Percentiles rank a stretch among this genome's conserved stretches.
Conservation (phyloP, 2,113 vertebrate species). For the Muntiacus reevesi region DNA sequence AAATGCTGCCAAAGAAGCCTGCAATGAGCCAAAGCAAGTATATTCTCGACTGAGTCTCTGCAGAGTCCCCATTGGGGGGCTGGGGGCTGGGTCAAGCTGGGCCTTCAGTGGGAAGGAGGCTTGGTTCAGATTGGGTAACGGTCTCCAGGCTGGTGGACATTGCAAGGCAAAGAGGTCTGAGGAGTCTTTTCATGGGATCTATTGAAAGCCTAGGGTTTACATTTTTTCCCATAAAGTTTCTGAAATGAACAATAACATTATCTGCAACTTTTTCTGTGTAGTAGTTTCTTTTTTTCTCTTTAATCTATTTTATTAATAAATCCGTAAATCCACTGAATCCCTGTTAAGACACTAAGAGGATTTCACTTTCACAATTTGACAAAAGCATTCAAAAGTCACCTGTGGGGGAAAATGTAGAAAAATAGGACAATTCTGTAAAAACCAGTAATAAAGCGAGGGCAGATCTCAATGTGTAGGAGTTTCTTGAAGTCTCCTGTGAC, state of each 20-base stretch:
- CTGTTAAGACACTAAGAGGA: not conserved
- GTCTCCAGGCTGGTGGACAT: not conserved
- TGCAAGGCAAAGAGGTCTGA: not conserved
- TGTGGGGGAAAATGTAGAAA: not conserved
- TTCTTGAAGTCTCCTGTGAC: not conserved
- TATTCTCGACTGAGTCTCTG: not conserved
- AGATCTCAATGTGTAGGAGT: not conserved
- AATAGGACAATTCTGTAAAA: not conserved
- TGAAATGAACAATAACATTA: not conserved
- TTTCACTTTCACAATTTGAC: not conserved
- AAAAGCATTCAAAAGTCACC: not conserved
- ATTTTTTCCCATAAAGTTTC: not conserved
- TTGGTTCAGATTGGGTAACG: too few relatives aligned
- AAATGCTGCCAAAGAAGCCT: not conserved
- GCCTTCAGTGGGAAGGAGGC: not conserved
- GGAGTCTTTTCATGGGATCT: not conserved
- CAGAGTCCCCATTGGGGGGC: fast-evolving
- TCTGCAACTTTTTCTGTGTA: not conserved
- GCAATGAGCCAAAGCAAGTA: too few relatives aligned
- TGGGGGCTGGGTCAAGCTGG: not conserved
- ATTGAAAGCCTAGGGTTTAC: not conserved
- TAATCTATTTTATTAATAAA: not conserved
- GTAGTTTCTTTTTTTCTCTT: not conserved
- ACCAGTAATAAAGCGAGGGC: not conserved
- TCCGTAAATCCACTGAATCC: not conserved